These are phyloP conservation scores for Salpingus planirostris DNA, from an alignment of 2,888 invertebrate genomes.

Conservation along the genomic window DNA sequence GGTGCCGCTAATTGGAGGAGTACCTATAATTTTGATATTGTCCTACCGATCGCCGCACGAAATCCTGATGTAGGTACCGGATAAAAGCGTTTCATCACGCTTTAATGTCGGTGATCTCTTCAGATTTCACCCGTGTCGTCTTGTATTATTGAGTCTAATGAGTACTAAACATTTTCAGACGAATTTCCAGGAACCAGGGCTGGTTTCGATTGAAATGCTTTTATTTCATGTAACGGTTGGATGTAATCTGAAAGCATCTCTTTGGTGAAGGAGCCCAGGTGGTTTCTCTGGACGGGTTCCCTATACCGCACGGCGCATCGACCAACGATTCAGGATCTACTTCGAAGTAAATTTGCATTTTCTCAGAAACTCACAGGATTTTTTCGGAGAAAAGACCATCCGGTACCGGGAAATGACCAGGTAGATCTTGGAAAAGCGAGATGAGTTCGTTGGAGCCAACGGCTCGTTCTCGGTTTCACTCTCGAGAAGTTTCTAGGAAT, in stretches of 20 bases:
- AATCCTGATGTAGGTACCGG: no score
- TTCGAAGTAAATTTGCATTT: conserved; percentile 19
- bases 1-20: no score
- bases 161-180: conserved; percentile 23
- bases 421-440: conserved; percentile 9
- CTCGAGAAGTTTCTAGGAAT: background rate
- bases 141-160: conserved; percentile 23
- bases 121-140: conserved; percentile 13
- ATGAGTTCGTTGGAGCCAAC: conserved; percentile 7
- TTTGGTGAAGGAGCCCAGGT: conserved; percentile 4
- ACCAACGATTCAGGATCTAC: no score
- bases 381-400: conserved; percentile 15
- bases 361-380: conserved; percentile 15
- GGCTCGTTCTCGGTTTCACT: conserved; percentile 9
- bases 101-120: conserved; percentile 12
- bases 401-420: conserved; percentile 10
- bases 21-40: conserved; percentile 11
- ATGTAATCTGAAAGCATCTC: conserved; percentile 9
- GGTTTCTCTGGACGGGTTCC: no score
- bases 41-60: conserved; percentile 6
- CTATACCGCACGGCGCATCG: no score
- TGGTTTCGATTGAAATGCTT: conserved; percentile 22
- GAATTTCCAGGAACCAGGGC: conserved; percentile 21
- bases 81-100: conserved; percentile 10
- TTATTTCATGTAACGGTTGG: conserved; percentile 18